Base-by-base conservation (phyloP, 2,797 vertebrate species). In the Microctenopoma steveboyesi region DNA sequence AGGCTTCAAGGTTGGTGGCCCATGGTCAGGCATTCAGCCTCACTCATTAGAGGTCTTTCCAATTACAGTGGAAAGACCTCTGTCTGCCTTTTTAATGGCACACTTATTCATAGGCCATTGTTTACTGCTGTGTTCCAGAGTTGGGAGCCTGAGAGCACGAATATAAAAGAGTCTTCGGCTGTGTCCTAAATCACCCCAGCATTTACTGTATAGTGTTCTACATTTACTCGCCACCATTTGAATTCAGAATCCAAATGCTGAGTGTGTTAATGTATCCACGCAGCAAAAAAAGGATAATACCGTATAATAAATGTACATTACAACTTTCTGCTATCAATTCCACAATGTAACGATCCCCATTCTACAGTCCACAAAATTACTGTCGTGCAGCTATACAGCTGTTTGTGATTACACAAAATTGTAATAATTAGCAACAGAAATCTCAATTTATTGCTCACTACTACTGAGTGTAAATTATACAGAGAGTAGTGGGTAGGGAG, bases 1-100 rank as follows among this genome's bases (percentile, higher is more conserved):
- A 14, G 15, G 48, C 62, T 76, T 65, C 39, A 54, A 63, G 71
- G 71, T 53, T 16, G 35, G 40, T 58, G 54, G 64, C 42, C 61
- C 47, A n/a, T 27, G 58, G 63, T 73, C 79, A 65, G 59, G 37
- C 65, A 76, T 72, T 79, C 59, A 81, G 62, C 69, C 22, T 58
- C 61, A 40, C 42, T 81, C 77, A 86, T 88, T 83, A 80, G 43
- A 65, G 57, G 52, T 77, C 5, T 68, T 79, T 83, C 69, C 51
- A 74, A 80, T 83, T 76, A 79, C 55, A 56, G 48, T 9, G 62
- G 48, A 48, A 45, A 42, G 12, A 39, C 37, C 0, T 42, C 69
- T 22, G 69, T 76, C 71, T 83, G 66, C 51, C 61, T 83, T 83
- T 82, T 65, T 78, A 83, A 83, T 74, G 47, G 33, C 39, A 64